Evolutionary conservation across 2,888 invertebrate genomes (phyloP).

Genomic region (Euzophera pinguis): DNA sequence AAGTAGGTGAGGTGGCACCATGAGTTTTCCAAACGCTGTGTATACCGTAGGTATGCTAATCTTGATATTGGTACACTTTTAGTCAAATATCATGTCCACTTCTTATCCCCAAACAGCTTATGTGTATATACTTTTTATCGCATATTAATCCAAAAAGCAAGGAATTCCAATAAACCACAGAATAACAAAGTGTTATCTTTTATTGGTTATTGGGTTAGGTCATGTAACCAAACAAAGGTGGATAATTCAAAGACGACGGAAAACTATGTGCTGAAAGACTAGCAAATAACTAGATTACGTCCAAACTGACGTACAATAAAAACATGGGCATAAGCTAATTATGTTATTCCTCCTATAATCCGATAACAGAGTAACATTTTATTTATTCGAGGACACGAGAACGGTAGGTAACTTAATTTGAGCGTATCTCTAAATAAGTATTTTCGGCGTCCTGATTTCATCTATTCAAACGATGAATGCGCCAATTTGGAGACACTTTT

Average conservation of each 20-base stretch:
- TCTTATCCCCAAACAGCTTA: too few species aligned
- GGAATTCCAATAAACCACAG: neutral
- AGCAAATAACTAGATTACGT: constrained; percentile 9
- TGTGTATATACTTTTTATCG: too few species aligned
- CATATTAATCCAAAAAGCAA: neutral
- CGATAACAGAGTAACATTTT: constrained; percentile 12
- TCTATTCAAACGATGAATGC: constrained; percentile 38
- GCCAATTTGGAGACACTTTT: constrained; percentile 31
- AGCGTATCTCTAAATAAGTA: constrained; percentile 29
- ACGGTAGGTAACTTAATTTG: constrained; percentile 1
- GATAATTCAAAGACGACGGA: neutral
- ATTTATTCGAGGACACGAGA: constrained; percentile 13
- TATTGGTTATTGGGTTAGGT: too few species aligned
- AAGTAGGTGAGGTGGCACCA: too few species aligned
- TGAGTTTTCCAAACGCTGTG: too few species aligned
- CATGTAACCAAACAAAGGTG: neutral
- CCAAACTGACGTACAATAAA: constrained; percentile 19
- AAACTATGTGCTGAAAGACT: constrained; percentile 1
- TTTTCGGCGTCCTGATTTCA: constrained; percentile 31
- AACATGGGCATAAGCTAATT: constrained; percentile 22
- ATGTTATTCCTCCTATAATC: constrained; percentile 17
- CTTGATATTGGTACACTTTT: too few species aligned
- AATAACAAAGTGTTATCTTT: too few species aligned
- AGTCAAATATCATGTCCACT: too few species aligned
- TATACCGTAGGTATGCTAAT: too few species aligned